Evolutionary conservation across 2,113 vertebrate species (phyloP).

Genomic region (Pseudonaja textilis): DNA sequence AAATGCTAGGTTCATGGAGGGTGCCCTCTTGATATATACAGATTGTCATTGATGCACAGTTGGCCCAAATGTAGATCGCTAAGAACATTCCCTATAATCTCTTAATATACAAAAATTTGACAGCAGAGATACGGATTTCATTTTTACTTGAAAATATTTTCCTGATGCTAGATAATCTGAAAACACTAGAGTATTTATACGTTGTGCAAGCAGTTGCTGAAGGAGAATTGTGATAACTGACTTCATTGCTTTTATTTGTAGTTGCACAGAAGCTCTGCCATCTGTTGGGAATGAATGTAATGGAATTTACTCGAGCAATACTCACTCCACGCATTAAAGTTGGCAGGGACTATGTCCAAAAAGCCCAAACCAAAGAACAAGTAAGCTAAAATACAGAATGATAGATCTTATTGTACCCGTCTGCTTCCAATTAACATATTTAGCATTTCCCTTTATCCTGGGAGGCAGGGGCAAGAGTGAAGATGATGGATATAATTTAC

Average conservation of each 20-base stretch:
- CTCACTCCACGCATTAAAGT: conserved; percentile 96
- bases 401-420: not conserved
- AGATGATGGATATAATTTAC: not conserved
- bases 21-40: not conserved
- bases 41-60: not conserved
- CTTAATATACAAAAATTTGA: not conserved
- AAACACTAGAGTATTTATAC: not conserved
- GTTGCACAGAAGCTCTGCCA: conserved; percentile 98
- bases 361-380: conserved; percentile 98
- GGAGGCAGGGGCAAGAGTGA: too few relatives aligned
- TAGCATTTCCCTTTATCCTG: not conserved
- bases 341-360: conserved; percentile 97
- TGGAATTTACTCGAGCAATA: conserved; percentile 98
- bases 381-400: conserved; percentile 62
- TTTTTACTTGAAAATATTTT: not conserved
- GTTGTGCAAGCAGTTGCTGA: fast-evolving
- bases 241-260: conserved; percentile 43
- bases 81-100: not conserved
- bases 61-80: not conserved
- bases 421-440: not conserved
- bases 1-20: not conserved
- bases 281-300: conserved; percentile 93
- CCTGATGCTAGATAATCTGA: not conserved
- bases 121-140: not conserved
- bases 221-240: not conserved